Evolutionary conservation across 1,140 invertebrate species (phyloP).

Genomic region (Reticulitermes speratus): DNA sequence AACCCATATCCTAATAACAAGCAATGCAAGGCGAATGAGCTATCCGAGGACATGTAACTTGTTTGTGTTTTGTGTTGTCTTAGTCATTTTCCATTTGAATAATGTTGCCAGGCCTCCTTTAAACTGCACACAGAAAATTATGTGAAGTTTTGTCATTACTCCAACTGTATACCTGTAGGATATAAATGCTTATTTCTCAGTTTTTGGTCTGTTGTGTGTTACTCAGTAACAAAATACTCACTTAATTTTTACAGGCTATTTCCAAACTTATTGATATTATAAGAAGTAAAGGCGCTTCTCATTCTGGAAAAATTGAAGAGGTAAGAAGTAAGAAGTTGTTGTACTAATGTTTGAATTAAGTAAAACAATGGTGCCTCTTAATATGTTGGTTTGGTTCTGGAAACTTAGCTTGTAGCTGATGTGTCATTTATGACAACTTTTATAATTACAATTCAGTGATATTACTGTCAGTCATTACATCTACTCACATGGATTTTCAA

Average conservation of each 20-base stretch:
- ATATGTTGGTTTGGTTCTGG: too few relatives aligned
- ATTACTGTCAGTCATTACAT: too few relatives aligned
- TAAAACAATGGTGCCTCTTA: not conserved
- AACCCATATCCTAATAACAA: too few relatives aligned
- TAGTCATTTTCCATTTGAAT: too few relatives aligned
- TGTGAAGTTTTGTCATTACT: not conserved
- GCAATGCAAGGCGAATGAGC: too few relatives aligned
- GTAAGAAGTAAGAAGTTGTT: conserved; percentile 33
- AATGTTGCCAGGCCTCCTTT: conserved; percentile 1
- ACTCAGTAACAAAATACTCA: not conserved
- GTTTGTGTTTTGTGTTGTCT: too few relatives aligned
- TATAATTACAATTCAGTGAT: too few relatives aligned
- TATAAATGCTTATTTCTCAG: not conserved
- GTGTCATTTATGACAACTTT: too few relatives aligned
- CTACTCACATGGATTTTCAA: too few relatives aligned
- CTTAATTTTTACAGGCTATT: conserved; percentile 39
- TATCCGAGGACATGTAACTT: too few relatives aligned
- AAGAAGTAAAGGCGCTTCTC: conserved; percentile 35
- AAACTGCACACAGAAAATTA: not conserved
- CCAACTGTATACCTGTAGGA: too few relatives aligned
- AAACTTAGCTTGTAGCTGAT: too few relatives aligned
- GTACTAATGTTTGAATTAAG: conserved; percentile 26
- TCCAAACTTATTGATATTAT: conserved; percentile 42
- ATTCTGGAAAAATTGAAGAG: conserved; percentile 31
- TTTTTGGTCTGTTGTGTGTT: not conserved